phyloP scores from a whole-genome alignment of 2,888 invertebrate species.

The Autographa gamma region DNA sequence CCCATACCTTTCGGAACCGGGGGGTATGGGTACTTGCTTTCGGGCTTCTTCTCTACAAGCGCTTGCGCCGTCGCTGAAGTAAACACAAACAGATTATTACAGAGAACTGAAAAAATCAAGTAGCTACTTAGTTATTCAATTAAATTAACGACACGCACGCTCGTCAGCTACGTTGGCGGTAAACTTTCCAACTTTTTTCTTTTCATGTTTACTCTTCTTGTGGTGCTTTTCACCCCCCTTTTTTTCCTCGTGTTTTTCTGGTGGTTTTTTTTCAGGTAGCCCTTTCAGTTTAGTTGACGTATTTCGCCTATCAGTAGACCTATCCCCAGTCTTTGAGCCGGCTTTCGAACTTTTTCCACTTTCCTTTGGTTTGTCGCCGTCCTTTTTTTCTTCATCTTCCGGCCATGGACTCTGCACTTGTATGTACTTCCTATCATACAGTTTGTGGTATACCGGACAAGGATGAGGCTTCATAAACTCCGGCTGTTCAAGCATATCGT shows the following conservation, averaged over 20 bases:
- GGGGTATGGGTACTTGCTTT: conserved; percentile 74
- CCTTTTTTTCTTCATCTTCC: conserved; percentile 64
- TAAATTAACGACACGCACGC: conserved; percentile 60
- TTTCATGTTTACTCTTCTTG: conserved; percentile 62
- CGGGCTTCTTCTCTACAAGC: conserved; percentile 64
- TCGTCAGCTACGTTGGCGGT: conserved; percentile 68
- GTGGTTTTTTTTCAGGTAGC: conserved; percentile 48
- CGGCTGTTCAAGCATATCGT: conserved; percentile 77
- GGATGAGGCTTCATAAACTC: conserved; percentile 78
- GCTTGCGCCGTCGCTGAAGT: conserved; percentile 61
- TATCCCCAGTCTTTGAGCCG: conserved; percentile 60
- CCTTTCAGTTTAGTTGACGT: conserved; percentile 57
- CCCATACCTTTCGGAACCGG: conserved; percentile 83
- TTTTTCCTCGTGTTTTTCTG: conserved; percentile 61
- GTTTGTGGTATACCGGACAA: conserved; percentile 83
- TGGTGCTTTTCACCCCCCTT: conserved; percentile 53
- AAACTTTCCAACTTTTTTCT: conserved; percentile 73
- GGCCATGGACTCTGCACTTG: conserved; percentile 77
- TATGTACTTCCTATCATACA: conserved; percentile 78
- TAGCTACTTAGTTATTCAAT: conserved; percentile 15
- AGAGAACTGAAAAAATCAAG: not conserved
- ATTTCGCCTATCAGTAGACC: conserved; percentile 45
- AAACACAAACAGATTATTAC: not conserved
- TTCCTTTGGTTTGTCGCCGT: conserved; percentile 33
- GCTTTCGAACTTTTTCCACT: conserved; percentile 70